Base-by-base conservation (phyloP, 1,140 invertebrate genomes). In the Diabrotica undecimpunctata region DNA sequence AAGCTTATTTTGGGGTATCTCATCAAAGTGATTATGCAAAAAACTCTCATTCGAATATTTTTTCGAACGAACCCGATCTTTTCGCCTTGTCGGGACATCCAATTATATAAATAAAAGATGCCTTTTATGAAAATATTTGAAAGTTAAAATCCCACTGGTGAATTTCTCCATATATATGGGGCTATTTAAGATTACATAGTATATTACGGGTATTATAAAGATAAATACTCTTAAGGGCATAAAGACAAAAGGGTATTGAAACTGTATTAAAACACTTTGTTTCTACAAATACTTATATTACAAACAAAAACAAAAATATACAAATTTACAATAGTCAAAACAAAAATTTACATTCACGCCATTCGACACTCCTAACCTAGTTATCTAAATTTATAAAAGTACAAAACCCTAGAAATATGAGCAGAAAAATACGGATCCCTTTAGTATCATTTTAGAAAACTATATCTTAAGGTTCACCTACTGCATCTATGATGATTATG, bases 321-420 rank as follows among this genome's bases (percentile, higher is more conserved):
- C 62, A 64, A 64, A 56, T 57, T 35, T 64, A 64, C 62, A 64
- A 51, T 58, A 57, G 37, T 64, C 50, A 64, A 41, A 50, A 35
- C 7, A 39, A 59, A 54, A 35, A 54, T 39, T 11, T 38, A 54
- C n/a, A 38, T 14, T 62, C 54, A 62, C 14, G 13, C 55, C 41
- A 41, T n/a, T 7, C n/a, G 11, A 36, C n/a, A 38, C n/a, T 38
- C 12, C 25, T 25, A 63, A 7, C 35, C 41, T 61, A 52, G 12
- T 14, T 25, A 53, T 39, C n/a, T 53, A 55, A 64, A 10, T 66
- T 55, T 75, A 74, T 72, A 76, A 75, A 76, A 72, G 71, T 74
- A 74, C 66, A 72, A 75, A 68, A 73, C 75, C 73, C 70, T 69
- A 73, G 73, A 74, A 74, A 75, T 75, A 71, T 75, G 68, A 65